phyloP scores from a whole-genome alignment of 2,113 vertebrate species.

The Condylura cristata region DNA sequence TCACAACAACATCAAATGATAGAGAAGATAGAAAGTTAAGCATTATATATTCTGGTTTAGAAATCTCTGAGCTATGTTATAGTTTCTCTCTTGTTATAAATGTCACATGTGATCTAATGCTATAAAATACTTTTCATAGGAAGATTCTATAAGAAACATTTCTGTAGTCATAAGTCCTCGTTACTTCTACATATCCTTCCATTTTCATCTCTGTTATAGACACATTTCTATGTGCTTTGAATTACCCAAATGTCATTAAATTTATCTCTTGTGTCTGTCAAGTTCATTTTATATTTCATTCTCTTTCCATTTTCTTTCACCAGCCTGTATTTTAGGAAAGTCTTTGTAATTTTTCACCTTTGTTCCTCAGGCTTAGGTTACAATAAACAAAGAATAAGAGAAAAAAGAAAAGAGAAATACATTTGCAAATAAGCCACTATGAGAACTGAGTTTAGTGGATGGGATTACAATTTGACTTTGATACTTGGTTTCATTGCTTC shows the following conservation, averaged over 20 bases:
- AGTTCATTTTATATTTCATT: not conserved
- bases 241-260: not conserved
- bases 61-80: not conserved
- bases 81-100: not conserved
- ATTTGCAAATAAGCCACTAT: not conserved
- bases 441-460: not conserved
- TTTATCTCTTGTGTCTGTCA: not conserved
- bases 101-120: not conserved
- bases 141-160: not conserved
- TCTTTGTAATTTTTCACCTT: not conserved
- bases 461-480: not conserved
- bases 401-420: too few species aligned
- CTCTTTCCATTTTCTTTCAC: constrained; percentile 5
- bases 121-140: not conserved
- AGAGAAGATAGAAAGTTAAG: constrained; percentile 38
- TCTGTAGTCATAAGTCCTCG: not conserved
- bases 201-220: not conserved
- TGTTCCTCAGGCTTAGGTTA: not conserved
- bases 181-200: not conserved
- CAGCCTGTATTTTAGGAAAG: not conserved
- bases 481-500: not conserved
- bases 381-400: not conserved
- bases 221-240: not conserved
- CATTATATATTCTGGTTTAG: not conserved
- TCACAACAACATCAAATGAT: not conserved